Base-by-base conservation (phyloP, 2,113 vertebrate genomes). In the Gnathonemus echidnorhynchus region DNA sequence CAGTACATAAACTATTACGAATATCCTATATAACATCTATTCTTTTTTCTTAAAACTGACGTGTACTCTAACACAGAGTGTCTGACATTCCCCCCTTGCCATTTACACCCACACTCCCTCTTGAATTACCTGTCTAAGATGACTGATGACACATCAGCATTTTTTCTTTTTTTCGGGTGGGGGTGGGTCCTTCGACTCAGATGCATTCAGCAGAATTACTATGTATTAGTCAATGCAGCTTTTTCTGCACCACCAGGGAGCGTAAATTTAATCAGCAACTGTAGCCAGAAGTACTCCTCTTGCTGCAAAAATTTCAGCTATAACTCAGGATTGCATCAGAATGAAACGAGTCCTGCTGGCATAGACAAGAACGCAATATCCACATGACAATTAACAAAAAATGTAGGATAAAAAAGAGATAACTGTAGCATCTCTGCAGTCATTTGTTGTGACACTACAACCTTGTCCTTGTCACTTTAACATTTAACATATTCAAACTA, bases 181-280 rank as follows among this genome's bases (percentile, higher is more conserved):
- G 50, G 39, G 74, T 35, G 39, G 35, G 89, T 77, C 50, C 19
- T 45, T 58, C 27, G 62, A 56, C 89, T 80, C 39, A 62, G 45
- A 90, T 87, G 80, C 62, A 84, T 93, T 91, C 91, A 91, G 90
- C 91, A 48, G 50, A 87, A 89, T 87, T 45, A 91, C 52, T n/a
- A 11, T 48, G 83, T 91, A 92, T 91, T 85, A 90, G 87, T 91
- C 42, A 49, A 88, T 88, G 45, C 48, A 31, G 91, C 89, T 91
- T 35, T 90, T 94, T 92, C 27, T 19, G 27, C 10, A 9, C 84
- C 45, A 42, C 49, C 17, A 56, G 24, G 50, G 35, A 49, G 56
- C 13, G n/a, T 42, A 74, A 88, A 89, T 91, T 90, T 89, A 58
- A 89, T 91, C 87, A 90, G 89, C 56, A 9, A 39, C 89, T 88